These are phyloP conservation scores for Zaprionus tsacasi DNA, from an alignment of 1,140 invertebrate species.

Conservation along the genomic window DNA sequence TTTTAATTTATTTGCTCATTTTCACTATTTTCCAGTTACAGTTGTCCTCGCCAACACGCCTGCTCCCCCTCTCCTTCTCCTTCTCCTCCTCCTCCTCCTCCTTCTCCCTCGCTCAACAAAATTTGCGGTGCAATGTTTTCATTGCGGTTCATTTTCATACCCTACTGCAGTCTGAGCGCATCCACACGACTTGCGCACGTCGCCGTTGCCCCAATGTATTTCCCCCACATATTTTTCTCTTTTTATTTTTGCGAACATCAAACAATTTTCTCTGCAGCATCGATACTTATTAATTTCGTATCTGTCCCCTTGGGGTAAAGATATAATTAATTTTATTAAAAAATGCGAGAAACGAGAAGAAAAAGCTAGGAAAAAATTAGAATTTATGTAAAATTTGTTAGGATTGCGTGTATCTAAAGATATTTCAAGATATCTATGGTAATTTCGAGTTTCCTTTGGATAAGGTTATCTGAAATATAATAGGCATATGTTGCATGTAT, in stretches of 20 bases:
- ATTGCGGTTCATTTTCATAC: constrained; percentile 41
- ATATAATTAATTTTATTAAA: constrained; percentile 4
- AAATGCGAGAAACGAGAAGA: background rate
- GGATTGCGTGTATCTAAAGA: too few relatives aligned
- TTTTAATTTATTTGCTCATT: constrained; percentile 83
- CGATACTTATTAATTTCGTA: background rate
- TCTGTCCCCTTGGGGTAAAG: background rate
- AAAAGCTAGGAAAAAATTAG: background rate
- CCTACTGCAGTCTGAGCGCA: constrained; percentile 14
- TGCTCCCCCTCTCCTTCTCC: background rate
- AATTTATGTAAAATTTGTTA: background rate
- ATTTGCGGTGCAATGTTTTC: constrained; percentile 45
- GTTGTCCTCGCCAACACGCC: constrained; percentile 38
- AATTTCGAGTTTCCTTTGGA: background rate
- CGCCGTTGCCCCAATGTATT: background rate
- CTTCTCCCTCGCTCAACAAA: constrained; percentile 13
- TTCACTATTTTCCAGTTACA: constrained; percentile 67
- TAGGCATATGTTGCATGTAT: too few relatives aligned
- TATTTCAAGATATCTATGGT: background rate
- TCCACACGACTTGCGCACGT: background rate
- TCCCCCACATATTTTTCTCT: background rate
- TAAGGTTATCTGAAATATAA: background rate
- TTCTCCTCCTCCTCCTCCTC: background rate
- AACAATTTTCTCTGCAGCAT: background rate
- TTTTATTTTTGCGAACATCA: background rate